phyloP scores from a whole-genome alignment of 2,113 vertebrate species.

The Hemiscyllium ocellatum region DNA sequence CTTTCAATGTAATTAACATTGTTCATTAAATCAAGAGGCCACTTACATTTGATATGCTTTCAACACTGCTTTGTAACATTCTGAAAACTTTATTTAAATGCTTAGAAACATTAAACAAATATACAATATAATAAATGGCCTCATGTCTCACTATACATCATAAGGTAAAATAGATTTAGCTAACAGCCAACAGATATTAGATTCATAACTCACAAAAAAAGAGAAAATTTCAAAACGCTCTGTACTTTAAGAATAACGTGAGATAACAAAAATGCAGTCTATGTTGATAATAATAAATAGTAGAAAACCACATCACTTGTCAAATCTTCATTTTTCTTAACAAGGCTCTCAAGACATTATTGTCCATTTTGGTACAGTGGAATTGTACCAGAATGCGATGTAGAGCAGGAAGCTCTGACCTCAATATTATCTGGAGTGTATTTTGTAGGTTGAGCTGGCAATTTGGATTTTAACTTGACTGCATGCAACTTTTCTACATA shows the following conservation, averaged over 20 bases:
- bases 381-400: not conserved
- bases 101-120: not conserved
- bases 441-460: too few species aligned
- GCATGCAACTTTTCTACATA: too few species aligned
- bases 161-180: not conserved
- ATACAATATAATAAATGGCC: not conserved
- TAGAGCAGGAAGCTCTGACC: not conserved
- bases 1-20: constrained; percentile 17
- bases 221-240: not conserved
- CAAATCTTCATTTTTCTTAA: not conserved
- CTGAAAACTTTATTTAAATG: not conserved
- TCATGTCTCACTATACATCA: not conserved
- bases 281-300: not conserved
- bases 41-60: not conserved
- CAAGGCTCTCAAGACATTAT: not conserved
- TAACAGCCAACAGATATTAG: not conserved
- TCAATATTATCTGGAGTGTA: not conserved
- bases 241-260: not conserved
- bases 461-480: not conserved
- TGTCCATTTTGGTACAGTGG: not conserved
- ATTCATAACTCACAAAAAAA: not conserved
- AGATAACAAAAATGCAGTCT: not conserved
- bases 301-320: not conserved
- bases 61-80: constrained; percentile 18
- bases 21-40: constrained; percentile 26